Percentiles rank a stretch among this genome's conserved stretches.
Conservation (phyloP, 2,797 vertebrate species). For the Helicolenus hilgendorfi region DNA sequence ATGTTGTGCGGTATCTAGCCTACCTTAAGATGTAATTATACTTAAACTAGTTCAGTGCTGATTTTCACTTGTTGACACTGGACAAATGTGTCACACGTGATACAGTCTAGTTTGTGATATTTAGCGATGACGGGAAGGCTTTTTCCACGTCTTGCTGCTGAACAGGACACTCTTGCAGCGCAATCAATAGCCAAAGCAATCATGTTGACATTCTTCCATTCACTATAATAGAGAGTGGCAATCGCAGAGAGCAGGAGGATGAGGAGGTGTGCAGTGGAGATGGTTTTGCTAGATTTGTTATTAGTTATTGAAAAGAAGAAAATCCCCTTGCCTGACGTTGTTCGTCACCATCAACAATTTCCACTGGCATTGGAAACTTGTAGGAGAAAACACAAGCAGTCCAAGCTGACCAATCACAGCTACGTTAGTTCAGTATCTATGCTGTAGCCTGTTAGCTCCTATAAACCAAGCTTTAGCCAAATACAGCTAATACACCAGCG, state of each 20-base stretch:
- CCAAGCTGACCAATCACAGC: neutral
- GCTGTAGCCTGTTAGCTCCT: neutral
- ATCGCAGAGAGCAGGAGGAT: neutral
- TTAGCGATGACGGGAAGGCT: neutral
- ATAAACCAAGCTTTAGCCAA: neutral
- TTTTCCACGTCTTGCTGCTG: neutral
- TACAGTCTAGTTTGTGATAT: neutral
- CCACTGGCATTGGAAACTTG: neutral
- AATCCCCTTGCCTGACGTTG: neutral
- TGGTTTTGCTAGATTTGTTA: neutral
- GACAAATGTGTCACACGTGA: neutral
- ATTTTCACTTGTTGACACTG: neutral
- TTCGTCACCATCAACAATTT: neutral
- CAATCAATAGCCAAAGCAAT: constrained; percentile 9
- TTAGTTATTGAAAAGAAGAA: neutral
- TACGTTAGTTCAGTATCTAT: neutral
- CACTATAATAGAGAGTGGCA: neutral
- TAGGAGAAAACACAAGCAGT: neutral
- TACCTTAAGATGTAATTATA: neutral
- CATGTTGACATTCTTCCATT: constrained; percentile 5
- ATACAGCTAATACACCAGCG: neutral
- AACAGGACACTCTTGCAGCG: neutral
- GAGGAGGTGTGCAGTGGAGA: neutral
- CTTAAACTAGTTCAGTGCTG: neutral
- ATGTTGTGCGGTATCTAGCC: neutral